A percentile compares a stretch with the other conserved stretches of the same genome.
Conservation (phyloP, 2,797 vertebrate species). For the Dermochelys coriacea region DNA sequence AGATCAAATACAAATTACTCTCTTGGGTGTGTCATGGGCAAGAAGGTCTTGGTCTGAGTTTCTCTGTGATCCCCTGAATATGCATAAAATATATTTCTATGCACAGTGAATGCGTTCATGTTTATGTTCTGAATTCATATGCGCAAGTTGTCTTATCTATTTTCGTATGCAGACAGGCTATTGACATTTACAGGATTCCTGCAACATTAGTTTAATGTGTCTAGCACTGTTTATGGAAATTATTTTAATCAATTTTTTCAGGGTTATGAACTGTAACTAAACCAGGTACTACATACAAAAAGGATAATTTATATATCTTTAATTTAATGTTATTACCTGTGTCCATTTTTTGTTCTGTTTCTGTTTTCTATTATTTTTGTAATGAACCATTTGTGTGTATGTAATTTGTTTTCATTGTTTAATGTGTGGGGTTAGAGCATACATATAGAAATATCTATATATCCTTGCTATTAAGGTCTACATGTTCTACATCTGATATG, state of each 20-base stretch:
- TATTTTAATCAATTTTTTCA: background rate
- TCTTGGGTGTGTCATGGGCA: background rate
- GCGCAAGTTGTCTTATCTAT: background rate
- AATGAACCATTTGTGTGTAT: conserved; percentile 29
- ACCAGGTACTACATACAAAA: conserved; percentile 14
- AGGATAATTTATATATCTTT: background rate
- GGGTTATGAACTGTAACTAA: fast-evolving
- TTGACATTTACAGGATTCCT: background rate
- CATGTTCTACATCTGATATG: conserved; percentile 49
- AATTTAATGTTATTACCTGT: background rate
- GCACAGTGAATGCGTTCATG: background rate
- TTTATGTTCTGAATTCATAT: background rate
- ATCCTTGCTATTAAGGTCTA: conserved; percentile 52
- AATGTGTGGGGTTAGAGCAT: background rate
- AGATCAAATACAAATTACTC: background rate
- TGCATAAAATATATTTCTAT: background rate
- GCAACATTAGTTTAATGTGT: background rate
- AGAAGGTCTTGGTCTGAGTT: background rate
- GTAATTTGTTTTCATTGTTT: conserved; percentile 20
- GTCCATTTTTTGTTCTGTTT: conserved; percentile 51
- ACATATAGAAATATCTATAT: conserved; percentile 45
- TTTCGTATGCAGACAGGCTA: background rate
- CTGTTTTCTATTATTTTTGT: conserved; percentile 49
- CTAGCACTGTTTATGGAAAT: background rate
- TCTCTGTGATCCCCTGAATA: background rate